A percentile compares a stretch with the other conserved stretches of the same genome.
Conservation (phyloP, 1,140 invertebrate genomes). For the Ctenoplectra terminalis region DNA sequence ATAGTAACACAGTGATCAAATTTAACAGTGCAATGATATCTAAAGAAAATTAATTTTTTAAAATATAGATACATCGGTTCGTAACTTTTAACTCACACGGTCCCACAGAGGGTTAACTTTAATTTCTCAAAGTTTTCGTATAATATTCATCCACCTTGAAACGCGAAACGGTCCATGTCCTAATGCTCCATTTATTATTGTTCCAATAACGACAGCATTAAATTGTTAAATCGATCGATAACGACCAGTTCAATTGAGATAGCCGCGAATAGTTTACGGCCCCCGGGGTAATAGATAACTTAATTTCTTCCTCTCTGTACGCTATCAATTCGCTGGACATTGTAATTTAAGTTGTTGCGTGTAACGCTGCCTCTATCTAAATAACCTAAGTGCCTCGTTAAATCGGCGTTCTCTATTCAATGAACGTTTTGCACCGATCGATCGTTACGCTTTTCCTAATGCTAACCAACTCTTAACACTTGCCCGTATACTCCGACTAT, state of each 20-base stretch:
- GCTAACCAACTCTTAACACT: neutral
- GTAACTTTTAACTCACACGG: too few species aligned
- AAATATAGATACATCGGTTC: too few species aligned
- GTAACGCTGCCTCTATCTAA: slow-evolving; percentile 22
- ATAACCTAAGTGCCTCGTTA: slow-evolving; percentile 34
- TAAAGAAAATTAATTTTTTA: too few species aligned
- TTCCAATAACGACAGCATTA: slow-evolving; percentile 22
- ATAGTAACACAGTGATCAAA: too few species aligned
- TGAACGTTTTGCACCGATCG: slow-evolving; percentile 4
- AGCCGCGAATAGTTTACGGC: slow-evolving; percentile 36
- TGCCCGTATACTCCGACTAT: neutral
- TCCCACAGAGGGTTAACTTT: too few species aligned
- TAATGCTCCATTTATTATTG: neutral
- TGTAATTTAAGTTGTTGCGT: slow-evolving; percentile 33
- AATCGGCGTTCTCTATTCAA: slow-evolving; percentile 34
- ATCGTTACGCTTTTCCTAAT: slow-evolving; percentile 4
- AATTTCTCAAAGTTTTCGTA: neutral
- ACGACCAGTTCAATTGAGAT: slow-evolving; percentile 24
- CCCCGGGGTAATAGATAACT: slow-evolving; percentile 42
- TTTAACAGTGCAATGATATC: too few species aligned
- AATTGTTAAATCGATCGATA: slow-evolving; percentile 36
- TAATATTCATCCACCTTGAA: neutral
- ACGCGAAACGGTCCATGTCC: neutral
- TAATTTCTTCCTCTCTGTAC: slow-evolving; percentile 41
- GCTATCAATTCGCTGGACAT: slow-evolving; percentile 17